These are phyloP conservation scores for Urophycis tenuis DNA, from an alignment of 2,797 vertebrate species.

Conservation along the genomic window DNA sequence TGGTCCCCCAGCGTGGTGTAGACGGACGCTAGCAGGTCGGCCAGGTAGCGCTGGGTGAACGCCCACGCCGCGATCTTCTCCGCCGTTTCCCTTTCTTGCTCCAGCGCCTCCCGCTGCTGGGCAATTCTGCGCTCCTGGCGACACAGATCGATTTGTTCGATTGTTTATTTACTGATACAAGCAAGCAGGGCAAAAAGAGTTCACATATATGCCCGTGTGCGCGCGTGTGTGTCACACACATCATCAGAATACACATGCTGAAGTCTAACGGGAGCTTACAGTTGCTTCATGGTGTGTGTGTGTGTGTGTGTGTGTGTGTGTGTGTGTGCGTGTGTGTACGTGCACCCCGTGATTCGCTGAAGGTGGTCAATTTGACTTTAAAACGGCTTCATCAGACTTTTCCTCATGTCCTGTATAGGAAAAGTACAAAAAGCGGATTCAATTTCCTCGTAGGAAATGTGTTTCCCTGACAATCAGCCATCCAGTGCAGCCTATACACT, in stretches of 20 bases:
- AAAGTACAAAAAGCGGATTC: neutral
- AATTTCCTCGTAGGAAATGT: neutral
- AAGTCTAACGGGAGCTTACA: no score
- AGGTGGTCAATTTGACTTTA: neutral
- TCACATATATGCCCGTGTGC: neutral
- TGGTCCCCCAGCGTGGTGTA: constrained; percentile 73
- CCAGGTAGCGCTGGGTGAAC: constrained; percentile 76
- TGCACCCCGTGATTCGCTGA: no score
- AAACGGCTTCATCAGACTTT: neutral
- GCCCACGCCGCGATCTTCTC: constrained; percentile 83
- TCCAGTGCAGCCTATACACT: no score
- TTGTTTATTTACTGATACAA: neutral
- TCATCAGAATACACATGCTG: no score
- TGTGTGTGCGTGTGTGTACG: no score
- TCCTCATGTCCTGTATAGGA: neutral
- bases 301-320: no score
- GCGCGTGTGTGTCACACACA: no score
- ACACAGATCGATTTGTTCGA: neutral
- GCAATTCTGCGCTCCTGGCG: constrained; percentile 74
- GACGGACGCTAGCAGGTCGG: constrained; percentile 77
- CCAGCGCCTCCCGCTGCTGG: constrained; percentile 71
- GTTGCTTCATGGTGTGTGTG: no score
- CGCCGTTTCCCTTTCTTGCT: constrained; percentile 70
- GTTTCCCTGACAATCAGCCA: neutral
- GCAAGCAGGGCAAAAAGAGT: neutral